Base-by-base conservation (phyloP, 2,888 invertebrate genomes). In the Colletes collaris region DNA sequence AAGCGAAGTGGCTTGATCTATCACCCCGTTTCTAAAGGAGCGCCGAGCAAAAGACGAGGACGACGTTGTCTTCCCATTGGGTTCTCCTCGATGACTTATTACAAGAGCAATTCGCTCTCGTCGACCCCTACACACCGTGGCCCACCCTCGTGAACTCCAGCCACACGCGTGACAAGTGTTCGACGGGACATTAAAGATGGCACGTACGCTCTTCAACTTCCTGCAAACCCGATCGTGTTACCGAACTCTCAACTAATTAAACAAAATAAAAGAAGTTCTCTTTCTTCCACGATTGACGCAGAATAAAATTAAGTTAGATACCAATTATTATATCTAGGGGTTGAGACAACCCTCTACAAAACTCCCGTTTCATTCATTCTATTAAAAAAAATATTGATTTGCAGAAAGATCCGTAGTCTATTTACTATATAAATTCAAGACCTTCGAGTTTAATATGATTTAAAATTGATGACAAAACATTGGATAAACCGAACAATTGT, bases 1-100 rank as follows among this genome's bases (percentile, higher is more conserved):
- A 86, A 88, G 86, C 72, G 86, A 77, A 88, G 87, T 85, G 87
- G 86, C 87, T 74, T 87, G 87, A 86, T 89, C 85, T 86, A 85
- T 88, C 87, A 86, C 83, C 82, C 77, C 80, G 68, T 73, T 72
- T 73, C 68, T 63, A 71, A 86, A 85, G 82, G 82, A 86, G 67
- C 62, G 65, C 76, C 67, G 66, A 60, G 77, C 56, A 73, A 81
- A 82, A 74, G 78, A 77, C 72, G 76, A 74, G 70, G 79, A 78
- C 76, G 73, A 77, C 78, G 79, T 69, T 75, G 86, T 86, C 87
- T 79, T 78, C 81, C 44, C 66, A 62, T 68, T 64, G 64, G 56
- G 79, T 76, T 77, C 83, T 79, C 71, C 82, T 88, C 85, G 82
- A 87, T 87, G 89, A 89, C 89, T 86, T 89, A 86, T 89, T 88